Conservation (phyloP, 1,140 invertebrate genomes). For the Metopolophium dirhodum region DNA sequence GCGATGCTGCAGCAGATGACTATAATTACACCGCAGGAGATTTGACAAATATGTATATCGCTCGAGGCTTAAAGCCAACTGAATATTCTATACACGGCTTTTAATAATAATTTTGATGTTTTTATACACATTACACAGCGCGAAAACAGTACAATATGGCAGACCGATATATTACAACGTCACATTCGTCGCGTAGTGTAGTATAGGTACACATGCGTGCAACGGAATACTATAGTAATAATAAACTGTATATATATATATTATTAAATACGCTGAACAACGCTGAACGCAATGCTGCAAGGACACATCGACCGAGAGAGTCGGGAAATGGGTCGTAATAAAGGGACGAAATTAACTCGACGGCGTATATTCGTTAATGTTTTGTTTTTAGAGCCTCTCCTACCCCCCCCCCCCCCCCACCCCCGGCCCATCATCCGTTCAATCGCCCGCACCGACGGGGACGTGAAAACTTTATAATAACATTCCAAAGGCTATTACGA, state of each 20-base stretch:
- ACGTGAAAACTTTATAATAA: conserved; percentile 53
- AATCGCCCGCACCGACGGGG: background rate
- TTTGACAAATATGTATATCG: no score
- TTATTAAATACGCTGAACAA: no score
- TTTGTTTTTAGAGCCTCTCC: conserved; percentile 17
- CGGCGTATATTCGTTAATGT: conserved; percentile 51
- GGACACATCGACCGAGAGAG: background rate
- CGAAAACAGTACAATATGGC: background rate
- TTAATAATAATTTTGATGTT: background rate
- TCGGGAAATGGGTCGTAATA: conserved; percentile 46
- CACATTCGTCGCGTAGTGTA: background rate
- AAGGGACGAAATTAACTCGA: conserved; percentile 52
- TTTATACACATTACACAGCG: background rate
- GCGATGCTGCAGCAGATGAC: background rate
- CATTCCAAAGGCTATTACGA: conserved; percentile 50
- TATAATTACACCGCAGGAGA: background rate
- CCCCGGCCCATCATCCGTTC: background rate
- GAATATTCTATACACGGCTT: background rate
- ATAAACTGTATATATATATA: background rate
- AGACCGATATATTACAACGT: background rate
- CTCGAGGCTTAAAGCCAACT: background rate
- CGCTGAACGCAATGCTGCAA: background rate
- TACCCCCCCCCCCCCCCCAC: background rate
- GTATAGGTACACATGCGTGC: background rate
- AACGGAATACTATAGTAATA: background rate